Base-by-base conservation (phyloP, 2,113 vertebrate species). In the Glaucomys volans region DNA sequence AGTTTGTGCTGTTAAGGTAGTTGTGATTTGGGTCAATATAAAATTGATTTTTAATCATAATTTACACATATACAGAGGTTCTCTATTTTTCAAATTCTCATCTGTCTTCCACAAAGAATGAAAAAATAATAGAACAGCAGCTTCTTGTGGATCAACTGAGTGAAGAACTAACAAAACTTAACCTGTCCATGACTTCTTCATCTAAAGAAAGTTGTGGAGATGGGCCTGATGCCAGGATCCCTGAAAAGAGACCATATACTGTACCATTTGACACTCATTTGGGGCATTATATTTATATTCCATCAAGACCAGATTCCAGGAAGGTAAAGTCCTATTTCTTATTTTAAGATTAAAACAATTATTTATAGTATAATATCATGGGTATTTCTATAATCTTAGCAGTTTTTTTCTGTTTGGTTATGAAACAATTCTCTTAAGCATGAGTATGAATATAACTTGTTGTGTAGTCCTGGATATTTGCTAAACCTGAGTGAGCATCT, bases 61-160 rank as follows among this genome's bases (percentile, higher is more conserved):
- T 72, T 32, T 90, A n/a, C 10, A 52, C 20, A 35, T 47, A 13
- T 94, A 67, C 6, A 84, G 28, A 96, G 28, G 20, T 54, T 97
- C 79, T 95, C 24, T 76, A 44, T 67, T 92, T 96, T 77, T 32
- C 62, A 96, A 77, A 91, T 97, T 97, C 44, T 95, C n/a, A 24
- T 66, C 87, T 96, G 75, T 96, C 69, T 95, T 88, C 35, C 40
- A 50, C 91, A 97, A 96, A 99, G 99, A 99, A 98, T 89, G 99
- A 99, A 96, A 99, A 99, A 97, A 98, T 99, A 97, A 99, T 99
- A 98, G 99, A 99, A 95, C 99, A 99, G 94, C 99, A 99, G 96
- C 98, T 99, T 93, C 91, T 99, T 93, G 99, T 99, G 94, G 98
- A 98, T 94, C 98, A 98, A 50, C 98, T 99, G 94, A 99, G 98